Base-by-base conservation (phyloP, 2,888 invertebrate species). In the Dermolepida albohirtum region DNA sequence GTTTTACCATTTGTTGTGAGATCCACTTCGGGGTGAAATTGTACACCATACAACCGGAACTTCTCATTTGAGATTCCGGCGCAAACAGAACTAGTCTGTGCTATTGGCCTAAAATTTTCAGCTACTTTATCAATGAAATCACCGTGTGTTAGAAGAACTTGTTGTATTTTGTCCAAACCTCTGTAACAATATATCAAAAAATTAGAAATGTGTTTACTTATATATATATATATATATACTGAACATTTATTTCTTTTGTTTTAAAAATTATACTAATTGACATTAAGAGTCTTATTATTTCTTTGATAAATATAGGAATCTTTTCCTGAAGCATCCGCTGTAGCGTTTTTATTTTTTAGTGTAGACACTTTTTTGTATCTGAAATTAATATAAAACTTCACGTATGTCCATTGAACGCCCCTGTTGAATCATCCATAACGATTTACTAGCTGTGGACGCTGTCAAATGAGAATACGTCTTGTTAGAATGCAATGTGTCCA, bases 21-120 rank as follows among this genome's bases (percentile, higher is more conserved):
- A 82, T 98, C 98, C 74, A 99, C 96, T 87, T 99, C 98, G 0
- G 98, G 99, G 84, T 99, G 99, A 85, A 99, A 99, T 86, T 99
- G 99, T 71, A 99, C 93, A 29, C 98, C 99, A 80, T 96, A 98
- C 68, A 97, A 88, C 64, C 93, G 89, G 82, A 92, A 86, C 80
- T 93, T 92, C 79, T 97, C 97, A 85, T 95, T 95, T 78, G 93
- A 93, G 78, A 99, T 94, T 66, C 94, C 98, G 10, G 95, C 92
- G 74, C 95, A 89, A 80, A 95, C 89, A 74, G 91, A 90, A 78
- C 90, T 90, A 49, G 95, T 95, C 81, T 90, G 91, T 43, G 96
- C 98, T 68, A 95, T 92, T 16, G 93, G 87, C 78, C 92, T 91
- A 84, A 99, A 95, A 73, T 90, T 88, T 54, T 96, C 93, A 34